Evolutionary conservation across 2,113 vertebrate species (phyloP).

Genomic region (Lipotes vexillifer): DNA sequence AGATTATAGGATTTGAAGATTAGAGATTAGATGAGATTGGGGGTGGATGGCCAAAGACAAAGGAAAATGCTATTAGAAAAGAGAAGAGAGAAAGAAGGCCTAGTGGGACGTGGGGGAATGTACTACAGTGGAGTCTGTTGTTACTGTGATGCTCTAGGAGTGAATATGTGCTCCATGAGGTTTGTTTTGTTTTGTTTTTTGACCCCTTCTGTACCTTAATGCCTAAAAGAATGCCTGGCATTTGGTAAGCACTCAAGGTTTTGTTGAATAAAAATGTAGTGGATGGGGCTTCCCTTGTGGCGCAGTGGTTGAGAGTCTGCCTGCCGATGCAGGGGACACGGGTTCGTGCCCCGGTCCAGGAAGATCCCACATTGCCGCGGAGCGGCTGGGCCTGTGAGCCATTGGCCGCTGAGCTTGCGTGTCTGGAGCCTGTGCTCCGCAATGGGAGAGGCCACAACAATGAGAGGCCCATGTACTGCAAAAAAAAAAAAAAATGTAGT

Average conservation of each 20-base stretch:
- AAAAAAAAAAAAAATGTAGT: background rate
- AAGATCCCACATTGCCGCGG: no score
- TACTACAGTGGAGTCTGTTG: background rate
- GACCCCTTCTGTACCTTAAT: background rate
- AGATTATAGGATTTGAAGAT: background rate
- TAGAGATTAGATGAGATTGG: background rate
- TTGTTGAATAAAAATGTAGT: background rate
- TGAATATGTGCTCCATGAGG: background rate
- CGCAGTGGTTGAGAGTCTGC: no score
- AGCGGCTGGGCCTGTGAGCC: no score
- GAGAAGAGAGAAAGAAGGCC: background rate
- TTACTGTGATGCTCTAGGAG: background rate
- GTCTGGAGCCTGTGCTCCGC: no score
- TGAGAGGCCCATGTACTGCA: no score
- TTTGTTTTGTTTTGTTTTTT: background rate
- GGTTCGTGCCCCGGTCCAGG: no score
- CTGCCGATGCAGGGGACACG: no score
- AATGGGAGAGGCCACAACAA: no score
- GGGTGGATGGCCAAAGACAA: background rate
- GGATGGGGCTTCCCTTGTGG: background rate
- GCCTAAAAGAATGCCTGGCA: background rate
- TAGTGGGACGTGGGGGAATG: background rate
- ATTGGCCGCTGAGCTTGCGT: no score
- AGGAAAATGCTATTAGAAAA: background rate
- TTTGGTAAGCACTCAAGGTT: background rate